These are phyloP conservation scores for Saccostrea cuccullata DNA, from an alignment of 1,140 invertebrate species.

Conservation along the genomic window DNA sequence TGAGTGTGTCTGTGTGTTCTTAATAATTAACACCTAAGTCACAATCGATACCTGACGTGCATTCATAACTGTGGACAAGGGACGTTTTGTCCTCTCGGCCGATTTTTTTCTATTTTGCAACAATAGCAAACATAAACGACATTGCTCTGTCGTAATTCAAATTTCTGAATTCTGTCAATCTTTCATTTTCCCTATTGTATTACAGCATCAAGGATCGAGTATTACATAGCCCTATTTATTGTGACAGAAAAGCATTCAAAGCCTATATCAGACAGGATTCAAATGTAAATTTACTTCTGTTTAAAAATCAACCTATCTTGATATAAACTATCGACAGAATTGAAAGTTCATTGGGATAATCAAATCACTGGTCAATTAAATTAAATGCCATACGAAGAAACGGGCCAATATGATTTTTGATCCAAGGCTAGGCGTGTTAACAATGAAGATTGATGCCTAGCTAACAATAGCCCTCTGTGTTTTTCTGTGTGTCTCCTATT, in stretches of 20 bases:
- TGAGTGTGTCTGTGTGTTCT: conserved; percentile 9
- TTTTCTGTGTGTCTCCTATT: conserved; percentile 22
- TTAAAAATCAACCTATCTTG: conserved; percentile 38
- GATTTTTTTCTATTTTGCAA: conserved; percentile 8
- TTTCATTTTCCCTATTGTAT: neutral
- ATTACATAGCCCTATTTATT: conserved; percentile 18
- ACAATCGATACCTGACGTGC: conserved; percentile 17
- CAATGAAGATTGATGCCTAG: conserved; percentile 25
- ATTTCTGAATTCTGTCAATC: conserved; percentile 2
- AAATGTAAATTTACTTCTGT: conserved; percentile 34
- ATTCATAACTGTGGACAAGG: neutral
- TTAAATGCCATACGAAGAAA: conserved; percentile 25
- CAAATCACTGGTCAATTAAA: conserved; percentile 34
- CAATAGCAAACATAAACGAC: conserved; percentile 27
- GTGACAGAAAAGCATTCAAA: conserved; percentile 21
- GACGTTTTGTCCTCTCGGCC: neutral
- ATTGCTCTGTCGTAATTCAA: neutral
- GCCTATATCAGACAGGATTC: conserved; percentile 15
- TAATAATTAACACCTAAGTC: conserved; percentile 35
- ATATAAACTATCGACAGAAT: conserved; percentile 31
- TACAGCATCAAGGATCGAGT: conserved; percentile 27
- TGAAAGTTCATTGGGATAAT: conserved; percentile 34
- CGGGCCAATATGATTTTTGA: conserved; percentile 35
- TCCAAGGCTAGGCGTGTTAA: conserved; percentile 34
- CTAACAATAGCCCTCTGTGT: conserved; percentile 27